Conservation (phyloP, 2,888 invertebrate genomes). For the Strigamia crassipes region DNA sequence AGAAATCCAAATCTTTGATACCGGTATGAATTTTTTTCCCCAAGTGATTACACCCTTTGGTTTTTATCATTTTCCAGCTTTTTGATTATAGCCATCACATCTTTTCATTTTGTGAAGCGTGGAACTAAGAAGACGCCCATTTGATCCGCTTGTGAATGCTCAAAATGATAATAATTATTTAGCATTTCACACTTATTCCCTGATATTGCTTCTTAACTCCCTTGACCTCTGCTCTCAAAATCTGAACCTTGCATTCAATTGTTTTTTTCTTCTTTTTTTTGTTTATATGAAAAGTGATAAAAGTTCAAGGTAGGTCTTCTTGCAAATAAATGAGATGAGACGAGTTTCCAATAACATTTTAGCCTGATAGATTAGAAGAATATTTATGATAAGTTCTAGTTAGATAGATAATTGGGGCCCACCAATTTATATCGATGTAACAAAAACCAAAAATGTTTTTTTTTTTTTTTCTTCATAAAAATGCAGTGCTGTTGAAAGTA, state of each 20-base stretch:
- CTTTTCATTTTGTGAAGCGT: not conserved
- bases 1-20: not conserved
- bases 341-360: not conserved
- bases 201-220: constrained; percentile 11
- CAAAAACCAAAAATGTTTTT: no score
- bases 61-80: not conserved
- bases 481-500: no score
- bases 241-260: not conserved
- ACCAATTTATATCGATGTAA: no score
- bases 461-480: no score
- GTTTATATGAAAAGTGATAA: not conserved
- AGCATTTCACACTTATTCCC: not conserved
- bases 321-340: not conserved
- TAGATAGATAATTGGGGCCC: no score
- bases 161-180: constrained; percentile 16
- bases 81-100: not conserved
- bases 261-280: not conserved
- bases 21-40: not conserved
- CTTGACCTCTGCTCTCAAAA: not conserved
- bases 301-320: not conserved
- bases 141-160: not conserved
- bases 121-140: not conserved
- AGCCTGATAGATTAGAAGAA: no score
- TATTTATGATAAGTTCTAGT: no score
- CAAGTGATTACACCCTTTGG: not conserved